Evolutionary conservation across 2,888 invertebrate species (phyloP).

Genomic region (Pollenia griseotomentosa): DNA sequence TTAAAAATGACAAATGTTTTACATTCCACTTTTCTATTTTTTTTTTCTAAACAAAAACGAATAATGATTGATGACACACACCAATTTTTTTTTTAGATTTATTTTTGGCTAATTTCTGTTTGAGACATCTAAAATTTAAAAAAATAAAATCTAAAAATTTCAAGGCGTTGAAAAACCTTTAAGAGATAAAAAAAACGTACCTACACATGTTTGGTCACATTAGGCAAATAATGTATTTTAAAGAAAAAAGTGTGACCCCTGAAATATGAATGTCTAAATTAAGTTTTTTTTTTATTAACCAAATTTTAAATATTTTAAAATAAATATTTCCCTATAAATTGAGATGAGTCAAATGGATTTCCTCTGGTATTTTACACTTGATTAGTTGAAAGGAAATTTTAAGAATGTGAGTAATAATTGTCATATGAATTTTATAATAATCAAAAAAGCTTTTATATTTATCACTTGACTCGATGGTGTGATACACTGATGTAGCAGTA

Average conservation of each 20-base stretch:
- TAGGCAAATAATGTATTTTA: neutral
- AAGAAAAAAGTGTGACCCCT: no score
- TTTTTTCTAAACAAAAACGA: conserved; percentile 31
- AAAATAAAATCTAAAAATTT: conserved; percentile 11
- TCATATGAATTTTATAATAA: neutral
- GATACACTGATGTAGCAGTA: conserved; percentile 22
- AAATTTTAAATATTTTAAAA: neutral
- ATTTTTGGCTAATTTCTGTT: conserved; percentile 21
- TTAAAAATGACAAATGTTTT: conserved; percentile 62
- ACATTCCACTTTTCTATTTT: conserved; percentile 13
- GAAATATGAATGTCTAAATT: no score
- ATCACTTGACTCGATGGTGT: conserved; percentile 39
- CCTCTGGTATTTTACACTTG: neutral
- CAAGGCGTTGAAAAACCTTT: conserved; percentile 22
- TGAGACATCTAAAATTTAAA: neutral
- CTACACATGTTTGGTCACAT: neutral
- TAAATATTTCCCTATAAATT: neutral
- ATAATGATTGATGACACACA: conserved; percentile 65
- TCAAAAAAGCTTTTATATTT: neutral
- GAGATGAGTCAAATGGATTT: conserved; percentile 40
- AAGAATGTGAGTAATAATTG: conserved; percentile 43
- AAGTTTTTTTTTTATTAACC: no score
- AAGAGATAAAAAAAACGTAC: neutral
- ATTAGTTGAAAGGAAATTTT: neutral
- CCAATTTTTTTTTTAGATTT: conserved; percentile 30